These are phyloP conservation scores for Mus spicilegus DNA, from an alignment of 2,113 vertebrate species.

Conservation along the genomic window DNA sequence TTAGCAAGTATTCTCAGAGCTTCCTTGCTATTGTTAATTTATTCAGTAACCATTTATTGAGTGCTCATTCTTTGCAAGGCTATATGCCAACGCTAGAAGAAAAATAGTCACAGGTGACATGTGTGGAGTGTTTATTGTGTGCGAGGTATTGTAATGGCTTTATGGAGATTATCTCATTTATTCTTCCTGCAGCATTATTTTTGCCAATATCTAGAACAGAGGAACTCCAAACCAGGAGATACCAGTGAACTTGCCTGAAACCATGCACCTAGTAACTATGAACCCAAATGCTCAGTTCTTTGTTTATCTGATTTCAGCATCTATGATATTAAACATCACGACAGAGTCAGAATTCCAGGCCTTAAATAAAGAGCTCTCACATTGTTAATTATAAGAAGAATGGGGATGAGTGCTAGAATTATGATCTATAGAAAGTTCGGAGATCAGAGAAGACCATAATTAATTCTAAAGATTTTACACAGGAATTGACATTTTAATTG, in stretches of 20 bases:
- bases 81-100: neutral
- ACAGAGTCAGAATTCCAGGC: neutral
- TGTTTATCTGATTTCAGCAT: neutral
- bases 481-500: conserved; percentile 54
- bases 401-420: conserved; percentile 39
- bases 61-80: conserved; percentile 14
- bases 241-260: conserved; percentile 18
- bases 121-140: conserved; percentile 40
- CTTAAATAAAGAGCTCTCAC: conserved; percentile 39
- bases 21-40: conserved; percentile 38
- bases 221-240: conserved; percentile 29
- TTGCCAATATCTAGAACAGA: neutral
- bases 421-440: conserved; percentile 41
- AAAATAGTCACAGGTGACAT: conserved; percentile 21
- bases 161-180: conserved; percentile 44
- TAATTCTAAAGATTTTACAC: conserved; percentile 67
- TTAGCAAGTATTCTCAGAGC: conserved; percentile 56
- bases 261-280: conserved; percentile 3
- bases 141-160: conserved; percentile 14
- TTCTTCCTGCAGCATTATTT: conserved; percentile 12
- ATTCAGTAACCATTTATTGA: conserved; percentile 52
- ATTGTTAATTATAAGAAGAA: conserved; percentile 44
- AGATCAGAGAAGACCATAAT: conserved; percentile 55
- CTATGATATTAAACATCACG: conserved; percentile 25
- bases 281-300: neutral